Base-by-base conservation (phyloP, 2,113 vertebrate species). In the Odontophorus gujanensis region DNA sequence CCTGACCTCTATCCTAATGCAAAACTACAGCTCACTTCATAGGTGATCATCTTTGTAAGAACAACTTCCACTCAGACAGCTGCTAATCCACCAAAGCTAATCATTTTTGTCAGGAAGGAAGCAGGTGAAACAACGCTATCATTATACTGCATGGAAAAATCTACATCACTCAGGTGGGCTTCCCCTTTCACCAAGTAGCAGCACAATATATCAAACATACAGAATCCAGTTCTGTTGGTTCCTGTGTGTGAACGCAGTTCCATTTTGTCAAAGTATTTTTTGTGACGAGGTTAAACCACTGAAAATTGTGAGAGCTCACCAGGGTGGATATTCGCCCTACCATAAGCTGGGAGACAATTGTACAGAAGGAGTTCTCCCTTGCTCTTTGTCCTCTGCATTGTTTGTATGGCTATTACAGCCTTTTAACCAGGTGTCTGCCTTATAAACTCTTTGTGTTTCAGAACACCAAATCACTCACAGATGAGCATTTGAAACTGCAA, bases 51-150 rank as follows among this genome's bases (percentile, higher is more conserved):
- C 68, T 57, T 67, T 82, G 90, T 68, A 48, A 82, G 69, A 95
- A 94, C 18, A 62, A 83, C 67, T 81, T 61, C 42, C 2, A 2
- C 36, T 72, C 85, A 87, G 71, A 57, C 45, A 87, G 81, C 34
- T 58, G 81, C 45, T 92, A 81, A 96, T 86, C 28, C 79, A 57
- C 48, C 47, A n/a, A 5, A 65, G 69, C 51, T 95, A 94, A 93
- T 65, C 36, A 32, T 26, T 93, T 92, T 75, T 96, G 87, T 89
- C 90, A 85, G 55, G 62, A 89, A 69, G 47, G 57, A 90, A 81
- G 76, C 12, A 78, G 87, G 63, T 58, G n/a, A 91, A 87, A 94
- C 55, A 7, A 82, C 75, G 40, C 53, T 38, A 83, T 73, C 50
- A 24, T 84, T 93, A 72, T n/a, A 80, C n/a, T 30, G 68, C 38